Evolutionary conservation across 1,140 invertebrate genomes (phyloP), one percentile per base, ranked within the genome.

Genomic region (Psix sp.): DNA sequence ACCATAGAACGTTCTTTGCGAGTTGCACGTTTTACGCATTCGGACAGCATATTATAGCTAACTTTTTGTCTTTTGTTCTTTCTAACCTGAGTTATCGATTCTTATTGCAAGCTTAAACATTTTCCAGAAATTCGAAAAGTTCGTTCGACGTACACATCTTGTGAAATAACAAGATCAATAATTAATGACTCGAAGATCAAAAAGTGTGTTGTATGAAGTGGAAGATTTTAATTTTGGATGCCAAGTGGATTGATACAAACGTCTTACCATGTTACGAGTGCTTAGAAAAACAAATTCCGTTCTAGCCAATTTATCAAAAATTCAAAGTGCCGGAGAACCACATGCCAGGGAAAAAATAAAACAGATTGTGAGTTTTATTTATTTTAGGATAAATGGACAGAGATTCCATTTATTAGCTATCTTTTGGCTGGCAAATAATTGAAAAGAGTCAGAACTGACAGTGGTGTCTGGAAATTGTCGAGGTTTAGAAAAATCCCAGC

Each of bases 1-100:
- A 73, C 46, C 68, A 65, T 73, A 60, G n/a, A 52, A 31, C 59
- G 46, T 73, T 65, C 68, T 73, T 73, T 73, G 68, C 60, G 68
- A 65, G 60, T 16, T 17, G 46, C 49, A 74, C 70, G 70, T 62
- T 74, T 66, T 33, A 74, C 70, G 70, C 62, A 74, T 74, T 74
- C 38, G 56, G 70, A 74, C 62, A 74, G 48, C 40, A 29, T 18
- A 73, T 74, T 74, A 72, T 17, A 56, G 20, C 11, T n/a, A 24
- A 26, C 40, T 21, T 39, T 63, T 42, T 13, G 18, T 39, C 13
- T 33, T 5, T 18, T 42, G 16, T 35, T 40, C 49, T 26, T 54
- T 52, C 26, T 7, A 10, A 11, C 13, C 15, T 11, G 24, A 29
- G 14, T 56, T 2, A 48, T 56, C 49, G 17, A 33, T 33, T 66